Evolutionary conservation across 92 coral and sea anemone genomes (phyloP), one percentile per base, ranked within the genome.

Genomic region (Phenganax subtilis): DNA sequence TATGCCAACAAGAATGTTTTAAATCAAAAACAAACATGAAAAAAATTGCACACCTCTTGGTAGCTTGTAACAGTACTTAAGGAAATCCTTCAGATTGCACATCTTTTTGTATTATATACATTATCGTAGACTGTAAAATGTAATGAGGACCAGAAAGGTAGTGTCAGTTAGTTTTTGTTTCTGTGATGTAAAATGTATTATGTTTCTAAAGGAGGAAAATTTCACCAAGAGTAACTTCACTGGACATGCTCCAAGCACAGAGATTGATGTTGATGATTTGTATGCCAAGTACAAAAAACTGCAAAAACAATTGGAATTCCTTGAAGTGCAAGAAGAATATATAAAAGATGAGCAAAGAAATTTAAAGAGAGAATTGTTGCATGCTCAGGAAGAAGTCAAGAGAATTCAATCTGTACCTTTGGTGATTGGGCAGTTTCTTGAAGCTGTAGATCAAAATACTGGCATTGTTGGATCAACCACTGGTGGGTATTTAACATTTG

Each of bases 391-490:
- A 76, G 99, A 96, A 79, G 99, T 96, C 54, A 96, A 96, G 80
- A 89, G 99, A 71, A 96, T 96, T 67, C 99, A 96, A 88, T 96
- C 99, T 14, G 99, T 96, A 3, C 99, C 99, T 0, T 80, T 96
- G 60, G 99, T 96, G 57, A 96, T 96, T 87, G 99, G 99, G n/a
- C 99, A 96, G 89, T 96, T 96, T 77, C 71, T 96, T 71, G 99
- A 96, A 75, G 99, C 99, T 47, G 97, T 96, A 14, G 99, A 96
- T 81, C 99, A 96, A 71, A 96, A 90, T 74, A 96, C 99, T 16
- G 99, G 99, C 77, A 96, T 96, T 90, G 99, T 96, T 62, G 99
- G 93, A 20, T 96, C 99, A 0, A 96, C 99, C 14, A 96, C 99
- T 77, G 98, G 98, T 94, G 51, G 27, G 80, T 79, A 57, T 55